These are phyloP conservation scores for Incurvaria masculella DNA, from an alignment of 2,888 invertebrate genomes.

Conservation along the genomic window DNA sequence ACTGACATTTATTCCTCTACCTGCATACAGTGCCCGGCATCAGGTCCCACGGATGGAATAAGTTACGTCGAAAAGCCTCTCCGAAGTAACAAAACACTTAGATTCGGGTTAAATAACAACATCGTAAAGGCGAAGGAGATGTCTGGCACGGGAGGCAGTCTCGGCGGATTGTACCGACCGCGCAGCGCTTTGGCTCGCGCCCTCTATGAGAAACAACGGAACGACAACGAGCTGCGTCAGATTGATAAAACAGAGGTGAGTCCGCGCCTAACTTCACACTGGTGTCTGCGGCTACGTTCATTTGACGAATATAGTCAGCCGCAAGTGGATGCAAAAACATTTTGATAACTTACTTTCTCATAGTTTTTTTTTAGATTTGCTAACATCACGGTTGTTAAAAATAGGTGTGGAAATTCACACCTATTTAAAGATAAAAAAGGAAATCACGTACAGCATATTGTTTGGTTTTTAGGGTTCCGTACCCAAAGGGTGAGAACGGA, in stretches of 20 bases:
- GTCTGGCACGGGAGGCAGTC: constrained; percentile 28
- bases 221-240: constrained; percentile 63
- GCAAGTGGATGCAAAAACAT: no score
- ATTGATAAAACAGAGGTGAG: constrained; percentile 70
- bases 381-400: no score
- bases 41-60: background rate
- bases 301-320: no score
- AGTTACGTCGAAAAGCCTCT: background rate
- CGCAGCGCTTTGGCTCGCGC: constrained; percentile 69
- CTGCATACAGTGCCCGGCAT: background rate
- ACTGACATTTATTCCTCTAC: background rate
- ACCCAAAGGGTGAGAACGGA: no score
- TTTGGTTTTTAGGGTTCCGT: no score
- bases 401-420: no score
- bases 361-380: no score
- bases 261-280: constrained; percentile 6
- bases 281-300: no score
- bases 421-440: no score
- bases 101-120: background rate
- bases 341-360: no score
- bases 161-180: constrained; percentile 57
- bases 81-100: background rate
- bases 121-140: constrained; percentile 21
- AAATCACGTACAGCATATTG: no score
- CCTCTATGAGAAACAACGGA: constrained; percentile 68